These are phyloP conservation scores for Heteromormyrus szaboi DNA, from an alignment of 2,797 vertebrate genomes.

Conservation along the genomic window DNA sequence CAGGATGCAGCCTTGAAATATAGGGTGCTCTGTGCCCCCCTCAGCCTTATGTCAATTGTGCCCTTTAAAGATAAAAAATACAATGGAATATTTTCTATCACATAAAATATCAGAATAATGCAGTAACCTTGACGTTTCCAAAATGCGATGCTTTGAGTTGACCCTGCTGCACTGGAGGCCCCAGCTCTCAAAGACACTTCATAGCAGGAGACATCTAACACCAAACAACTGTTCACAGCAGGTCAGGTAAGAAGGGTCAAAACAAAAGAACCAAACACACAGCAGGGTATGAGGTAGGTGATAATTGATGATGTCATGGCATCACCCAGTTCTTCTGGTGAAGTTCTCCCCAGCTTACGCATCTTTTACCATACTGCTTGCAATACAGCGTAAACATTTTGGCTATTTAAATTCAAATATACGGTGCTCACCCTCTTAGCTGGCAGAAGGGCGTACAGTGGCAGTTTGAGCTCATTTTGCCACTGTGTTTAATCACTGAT, in stretches of 20 bases:
- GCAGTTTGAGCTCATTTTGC: neutral
- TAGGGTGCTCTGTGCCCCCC: neutral
- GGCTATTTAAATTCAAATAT: neutral
- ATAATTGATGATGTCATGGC: neutral
- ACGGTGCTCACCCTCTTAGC: no score
- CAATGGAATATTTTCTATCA: neutral
- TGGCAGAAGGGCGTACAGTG: neutral
- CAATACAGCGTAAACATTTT: neutral
- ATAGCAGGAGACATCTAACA: neutral
- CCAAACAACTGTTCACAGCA: constrained; percentile 7
- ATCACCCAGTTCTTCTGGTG: neutral
- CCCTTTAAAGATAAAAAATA: neutral
- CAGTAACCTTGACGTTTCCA: neutral
- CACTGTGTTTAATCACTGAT: neutral
- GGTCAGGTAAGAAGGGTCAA: neutral
- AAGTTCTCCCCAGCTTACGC: neutral
- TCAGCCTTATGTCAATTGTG: neutral
- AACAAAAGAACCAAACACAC: neutral
- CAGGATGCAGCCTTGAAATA: neutral
- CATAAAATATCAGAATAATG: neutral
- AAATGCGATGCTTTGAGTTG: neutral
- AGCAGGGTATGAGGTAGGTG: neutral
- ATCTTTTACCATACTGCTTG: neutral
- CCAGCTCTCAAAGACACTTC: neutral
- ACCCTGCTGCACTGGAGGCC: neutral